Evolutionary conservation across 2,113 vertebrate genomes (phyloP).

Genomic region (Morone saxatilis): DNA sequence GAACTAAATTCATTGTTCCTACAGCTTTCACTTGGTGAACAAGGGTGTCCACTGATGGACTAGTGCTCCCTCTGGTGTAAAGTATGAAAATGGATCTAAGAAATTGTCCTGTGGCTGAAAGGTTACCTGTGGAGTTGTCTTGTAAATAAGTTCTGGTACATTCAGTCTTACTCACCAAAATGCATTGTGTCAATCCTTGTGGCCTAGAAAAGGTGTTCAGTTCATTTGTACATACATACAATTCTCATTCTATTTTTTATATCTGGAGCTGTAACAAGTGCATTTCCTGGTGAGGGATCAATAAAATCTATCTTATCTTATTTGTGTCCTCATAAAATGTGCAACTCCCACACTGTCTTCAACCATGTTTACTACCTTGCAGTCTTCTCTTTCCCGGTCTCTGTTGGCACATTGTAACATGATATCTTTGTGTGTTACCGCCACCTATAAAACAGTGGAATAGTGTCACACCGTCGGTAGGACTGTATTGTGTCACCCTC

Average conservation of each 20-base stretch:
- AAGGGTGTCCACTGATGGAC: background rate
- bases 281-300: no score
- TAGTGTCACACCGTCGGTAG: background rate
- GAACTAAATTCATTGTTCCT: background rate
- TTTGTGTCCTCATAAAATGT: background rate
- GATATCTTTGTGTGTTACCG: background rate
- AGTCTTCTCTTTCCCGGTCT: background rate
- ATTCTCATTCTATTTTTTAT: no score
- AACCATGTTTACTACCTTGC: background rate
- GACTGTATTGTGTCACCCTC: background rate
- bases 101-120: background rate
- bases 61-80: slow-evolving; percentile 43
- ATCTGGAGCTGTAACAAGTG: no score
- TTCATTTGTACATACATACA: background rate
- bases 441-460: background rate
- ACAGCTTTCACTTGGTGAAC: background rate
- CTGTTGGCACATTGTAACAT: background rate
- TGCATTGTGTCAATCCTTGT: background rate
- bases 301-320: no score
- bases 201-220: background rate
- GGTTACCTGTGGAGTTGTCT: background rate
- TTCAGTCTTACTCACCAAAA: background rate
- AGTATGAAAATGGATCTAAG: background rate
- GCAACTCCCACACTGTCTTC: background rate
- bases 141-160: background rate